Percentiles rank a stretch among this genome's conserved stretches.
Evolutionary conservation across 2,797 vertebrate genomes (phyloP).

Genomic region (Scleropages formosus): DNA sequence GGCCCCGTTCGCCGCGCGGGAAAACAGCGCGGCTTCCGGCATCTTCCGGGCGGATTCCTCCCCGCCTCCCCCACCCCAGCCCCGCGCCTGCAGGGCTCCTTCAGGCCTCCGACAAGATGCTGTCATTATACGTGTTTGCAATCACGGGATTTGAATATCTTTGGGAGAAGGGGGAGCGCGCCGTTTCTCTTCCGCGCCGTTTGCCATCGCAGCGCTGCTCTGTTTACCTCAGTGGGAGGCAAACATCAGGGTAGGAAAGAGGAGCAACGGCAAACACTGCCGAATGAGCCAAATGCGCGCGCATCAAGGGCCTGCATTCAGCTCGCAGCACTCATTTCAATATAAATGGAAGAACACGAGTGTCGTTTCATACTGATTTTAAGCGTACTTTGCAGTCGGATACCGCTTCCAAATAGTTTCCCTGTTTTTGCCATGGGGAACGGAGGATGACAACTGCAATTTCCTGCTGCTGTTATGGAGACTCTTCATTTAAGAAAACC

Average conservation of each 20-base stretch:
- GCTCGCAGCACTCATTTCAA: constrained; percentile 75
- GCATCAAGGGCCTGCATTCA: constrained; percentile 71
- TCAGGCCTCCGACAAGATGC: constrained; percentile 79
- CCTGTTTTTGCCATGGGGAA: constrained; percentile 63
- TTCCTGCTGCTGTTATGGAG: constrained; percentile 72
- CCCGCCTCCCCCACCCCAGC: constrained; percentile 66
- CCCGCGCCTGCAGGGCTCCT: constrained; percentile 79
- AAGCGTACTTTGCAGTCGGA: constrained; percentile 62
- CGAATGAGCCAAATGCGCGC: constrained; percentile 79
- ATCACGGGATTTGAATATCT: constrained; percentile 76
- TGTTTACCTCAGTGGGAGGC: constrained; percentile 77
- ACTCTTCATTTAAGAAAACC: constrained; percentile 61
- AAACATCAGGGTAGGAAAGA: constrained; percentile 65
- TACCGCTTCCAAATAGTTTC: constrained; percentile 69
- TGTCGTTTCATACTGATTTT: constrained; percentile 71
- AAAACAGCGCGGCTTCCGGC: constrained; percentile 75
- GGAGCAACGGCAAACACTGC: constrained; percentile 67
- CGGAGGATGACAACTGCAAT: constrained; percentile 68
- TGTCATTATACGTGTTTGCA: constrained; percentile 85
- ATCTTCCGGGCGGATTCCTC: constrained; percentile 58
- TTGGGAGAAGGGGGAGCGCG: constrained; percentile 64
- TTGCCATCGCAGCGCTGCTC: constrained; percentile 70
- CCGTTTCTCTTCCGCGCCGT: constrained; percentile 60
- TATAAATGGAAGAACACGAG: constrained; percentile 75
- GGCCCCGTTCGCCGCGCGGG: constrained; percentile 51